Evolutionary conservation across 2,113 vertebrate species (phyloP).

Genomic region (Dascyllus trimaculatus): DNA sequence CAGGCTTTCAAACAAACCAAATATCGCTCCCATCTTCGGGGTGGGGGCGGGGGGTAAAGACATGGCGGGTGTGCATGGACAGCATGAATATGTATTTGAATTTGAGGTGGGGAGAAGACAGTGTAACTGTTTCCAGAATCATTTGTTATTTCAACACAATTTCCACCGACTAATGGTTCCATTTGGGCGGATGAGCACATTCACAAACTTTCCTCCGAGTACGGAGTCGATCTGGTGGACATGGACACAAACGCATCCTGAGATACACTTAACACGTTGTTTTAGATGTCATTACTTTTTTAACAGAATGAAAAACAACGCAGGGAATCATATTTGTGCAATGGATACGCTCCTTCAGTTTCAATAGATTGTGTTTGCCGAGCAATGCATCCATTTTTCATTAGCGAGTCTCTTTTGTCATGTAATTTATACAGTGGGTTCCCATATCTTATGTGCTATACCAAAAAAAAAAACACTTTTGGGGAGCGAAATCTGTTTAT

Average conservation of each 20-base stretch:
- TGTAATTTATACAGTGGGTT: conserved; percentile 36
- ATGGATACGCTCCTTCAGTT: conserved; percentile 51
- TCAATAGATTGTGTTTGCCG: conserved; percentile 43
- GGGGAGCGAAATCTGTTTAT: conserved; percentile 6
- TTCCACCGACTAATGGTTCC: conserved; percentile 62
- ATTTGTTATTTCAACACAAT: conserved; percentile 71
- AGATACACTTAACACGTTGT: neutral
- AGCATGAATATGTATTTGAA: conserved; percentile 72
- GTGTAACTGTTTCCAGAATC: conserved; percentile 49
- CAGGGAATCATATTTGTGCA: conserved; percentile 54
- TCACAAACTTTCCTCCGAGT: conserved; percentile 28
- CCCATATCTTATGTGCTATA: conserved; percentile 20
- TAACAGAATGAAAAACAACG: conserved; percentile 36
- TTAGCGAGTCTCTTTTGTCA: conserved; percentile 29
- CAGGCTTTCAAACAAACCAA: conserved; percentile 21
- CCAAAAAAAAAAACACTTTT: neutral
- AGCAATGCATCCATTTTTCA: conserved; percentile 51
- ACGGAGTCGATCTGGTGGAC: conserved; percentile 11
- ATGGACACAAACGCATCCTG: conserved; percentile 32
- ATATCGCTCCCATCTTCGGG: conserved; percentile 39
- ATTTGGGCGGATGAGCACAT: conserved; percentile 42
- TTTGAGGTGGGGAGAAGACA: too few species aligned
- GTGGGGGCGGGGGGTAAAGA: conserved; percentile 48
- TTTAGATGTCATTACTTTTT: conserved; percentile 40
- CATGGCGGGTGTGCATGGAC: too few species aligned